phyloP scores from a whole-genome alignment of 2,113 vertebrate species.

The Oophaga pumilio region DNA sequence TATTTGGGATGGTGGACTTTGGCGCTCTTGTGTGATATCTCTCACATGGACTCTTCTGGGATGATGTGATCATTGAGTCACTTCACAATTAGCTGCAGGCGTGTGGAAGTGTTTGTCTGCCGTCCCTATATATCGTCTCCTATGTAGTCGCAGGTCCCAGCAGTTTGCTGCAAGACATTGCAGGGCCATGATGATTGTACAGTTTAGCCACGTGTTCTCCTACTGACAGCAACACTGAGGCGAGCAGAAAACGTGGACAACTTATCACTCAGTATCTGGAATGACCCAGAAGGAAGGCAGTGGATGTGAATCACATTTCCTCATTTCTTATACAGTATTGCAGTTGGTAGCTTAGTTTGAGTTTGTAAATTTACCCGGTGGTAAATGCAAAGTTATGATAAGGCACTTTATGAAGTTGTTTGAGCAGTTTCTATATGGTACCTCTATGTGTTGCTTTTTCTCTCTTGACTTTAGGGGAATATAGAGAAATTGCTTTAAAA shows the following conservation, averaged over 20 bases:
- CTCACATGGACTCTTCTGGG: background rate
- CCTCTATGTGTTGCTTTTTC: no score
- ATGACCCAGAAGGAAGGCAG: background rate
- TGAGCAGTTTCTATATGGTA: no score
- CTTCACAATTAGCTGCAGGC: constrained; percentile 62
- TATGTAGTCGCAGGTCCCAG: constrained; percentile 40
- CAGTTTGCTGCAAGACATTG: constrained; percentile 55
- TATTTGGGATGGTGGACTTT: background rate
- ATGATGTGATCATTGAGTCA: constrained; percentile 56
- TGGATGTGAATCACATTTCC: no score
- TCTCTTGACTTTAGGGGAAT: no score
- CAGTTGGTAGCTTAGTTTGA: no score
- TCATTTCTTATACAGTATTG: no score
- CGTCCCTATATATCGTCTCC: background rate
- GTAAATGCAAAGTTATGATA: no score
- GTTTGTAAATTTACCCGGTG: no score
- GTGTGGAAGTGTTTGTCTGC: constrained; percentile 62
- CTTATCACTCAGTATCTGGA: background rate
- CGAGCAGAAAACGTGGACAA: background rate
- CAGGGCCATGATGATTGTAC: constrained; percentile 38
- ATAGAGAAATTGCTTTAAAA: no score
- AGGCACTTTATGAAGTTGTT: no score
- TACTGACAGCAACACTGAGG: background rate
- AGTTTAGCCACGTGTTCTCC: background rate
- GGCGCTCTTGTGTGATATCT: background rate